These are phyloP conservation scores for Platichthys stellatus DNA, from an alignment of 2,113 vertebrate genomes.

Conservation along the genomic window DNA sequence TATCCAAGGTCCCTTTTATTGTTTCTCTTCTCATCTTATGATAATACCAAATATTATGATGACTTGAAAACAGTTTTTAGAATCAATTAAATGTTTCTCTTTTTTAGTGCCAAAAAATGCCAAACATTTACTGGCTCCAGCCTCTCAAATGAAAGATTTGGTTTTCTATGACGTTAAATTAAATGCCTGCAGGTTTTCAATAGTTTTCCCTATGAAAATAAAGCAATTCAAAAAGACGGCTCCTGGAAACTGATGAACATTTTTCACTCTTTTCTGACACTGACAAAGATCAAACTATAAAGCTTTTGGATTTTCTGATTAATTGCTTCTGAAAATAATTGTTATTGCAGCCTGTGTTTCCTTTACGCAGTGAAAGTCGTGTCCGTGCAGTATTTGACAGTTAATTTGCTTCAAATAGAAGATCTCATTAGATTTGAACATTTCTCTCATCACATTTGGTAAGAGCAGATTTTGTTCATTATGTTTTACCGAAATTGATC, in stretches of 20 bases:
- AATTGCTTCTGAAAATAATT: neutral
- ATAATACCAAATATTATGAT: neutral
- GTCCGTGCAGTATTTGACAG: neutral
- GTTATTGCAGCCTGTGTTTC: neutral
- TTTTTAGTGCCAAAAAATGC: neutral
- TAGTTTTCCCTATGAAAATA: neutral
- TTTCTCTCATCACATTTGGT: constrained; percentile 4
- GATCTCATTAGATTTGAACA: neutral
- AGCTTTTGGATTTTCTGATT: neutral
- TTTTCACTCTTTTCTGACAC: neutral
- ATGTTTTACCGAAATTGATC: neutral
- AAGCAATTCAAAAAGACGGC: neutral
- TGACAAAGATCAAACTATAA: neutral
- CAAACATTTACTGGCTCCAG: neutral
- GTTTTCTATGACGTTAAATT: neutral
- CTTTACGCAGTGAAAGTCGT: neutral
- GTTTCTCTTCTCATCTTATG: neutral
- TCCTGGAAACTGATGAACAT: neutral
- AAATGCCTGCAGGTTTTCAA: neutral
- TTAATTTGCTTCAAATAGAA: neutral
- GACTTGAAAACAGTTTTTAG: neutral
- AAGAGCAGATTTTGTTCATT: neutral
- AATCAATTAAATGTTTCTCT: neutral
- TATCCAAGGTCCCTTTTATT: neutral
- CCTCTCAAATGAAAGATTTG: neutral